Percentiles rank a stretch among this genome's conserved stretches.
Conservation (phyloP, 2,888 invertebrate species). For the Eledona agricola region DNA sequence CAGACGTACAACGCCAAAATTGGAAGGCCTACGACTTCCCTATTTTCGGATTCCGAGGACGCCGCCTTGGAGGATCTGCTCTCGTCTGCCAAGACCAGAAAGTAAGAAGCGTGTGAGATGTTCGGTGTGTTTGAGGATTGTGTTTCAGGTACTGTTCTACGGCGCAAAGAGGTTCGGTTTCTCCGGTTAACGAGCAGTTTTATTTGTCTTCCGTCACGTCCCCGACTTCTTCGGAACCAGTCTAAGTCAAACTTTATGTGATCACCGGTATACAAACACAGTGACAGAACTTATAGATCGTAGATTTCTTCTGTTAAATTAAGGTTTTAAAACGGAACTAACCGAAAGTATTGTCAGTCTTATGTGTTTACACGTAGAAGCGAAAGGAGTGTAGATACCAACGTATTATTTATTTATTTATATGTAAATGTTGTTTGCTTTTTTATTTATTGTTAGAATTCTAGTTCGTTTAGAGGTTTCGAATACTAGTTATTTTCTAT, state of each 20-base stretch:
- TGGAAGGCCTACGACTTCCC: constrained; percentile 50
- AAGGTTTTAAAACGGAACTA: constrained; percentile 45
- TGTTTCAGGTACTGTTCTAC: constrained; percentile 54
- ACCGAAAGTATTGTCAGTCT: constrained; percentile 32
- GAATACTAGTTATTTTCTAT: constrained; percentile 43
- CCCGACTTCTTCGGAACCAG: constrained; percentile 48
- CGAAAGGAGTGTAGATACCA: constrained; percentile 31
- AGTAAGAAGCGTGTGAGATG: constrained; percentile 48
- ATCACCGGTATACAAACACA: constrained; percentile 23
- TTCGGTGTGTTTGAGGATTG: constrained; percentile 6
- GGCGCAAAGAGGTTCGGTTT: constrained; percentile 51
- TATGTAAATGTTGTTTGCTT: constrained; percentile 57
- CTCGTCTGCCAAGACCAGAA: constrained; percentile 58
- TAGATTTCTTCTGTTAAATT: constrained; percentile 48
- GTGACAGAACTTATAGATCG: constrained; percentile 18
- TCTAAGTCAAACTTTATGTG: constrained; percentile 38
- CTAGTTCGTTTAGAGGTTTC: constrained; percentile 36
- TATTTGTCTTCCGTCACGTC: constrained; percentile 47
- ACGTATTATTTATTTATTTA: constrained; percentile 43
- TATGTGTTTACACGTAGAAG: constrained; percentile 33
- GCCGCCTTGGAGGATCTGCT: constrained; percentile 55
- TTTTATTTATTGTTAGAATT: constrained; percentile 46
- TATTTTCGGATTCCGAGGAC: constrained; percentile 57
- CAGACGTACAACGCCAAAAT: constrained; percentile 59
- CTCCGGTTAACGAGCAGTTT: constrained; percentile 51